Evolutionary conservation across 2,113 vertebrate species (phyloP), one percentile per base, ranked within the genome.

Genomic region (Propithecus coquereli): DNA sequence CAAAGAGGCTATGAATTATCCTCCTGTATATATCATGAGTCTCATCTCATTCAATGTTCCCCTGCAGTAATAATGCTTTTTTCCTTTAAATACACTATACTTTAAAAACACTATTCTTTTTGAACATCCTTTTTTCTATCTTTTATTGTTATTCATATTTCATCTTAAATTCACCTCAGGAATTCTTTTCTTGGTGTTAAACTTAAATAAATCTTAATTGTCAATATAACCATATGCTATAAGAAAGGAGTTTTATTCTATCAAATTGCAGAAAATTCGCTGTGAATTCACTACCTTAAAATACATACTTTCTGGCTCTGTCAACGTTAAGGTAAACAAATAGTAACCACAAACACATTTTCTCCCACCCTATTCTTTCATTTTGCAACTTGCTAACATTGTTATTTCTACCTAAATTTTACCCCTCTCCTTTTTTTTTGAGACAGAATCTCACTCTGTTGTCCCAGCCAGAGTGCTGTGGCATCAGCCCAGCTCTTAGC

Each of bases 11-110:
- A 59, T 71, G 70, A 6, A 34, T 45, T 68, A 80, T 74, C 12
- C 0, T 7, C 10, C 12, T 65, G 5, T n/a, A 18, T n/a, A 17
- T 18, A 63, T 32, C 22, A 32, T 0, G 6, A 57, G 32, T 9
- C 50, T 71, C 40, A 27, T 61, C 20, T 85, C 43, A 79, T 23
- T 23, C 7, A 57, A 37, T 37, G 54, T 74, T 68, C 2, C 18
- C 2, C 0, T 80, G 3, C 12, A 45, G 68, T 54, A 45, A 27
- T 9, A 81, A 80, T 65, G 30, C 17, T 63, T 45, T 12, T 43
- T 37, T 87, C 40, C 20, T 57, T 84, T 71, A 71, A 47, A 61
- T 73, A 57, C 54, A 22, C 54, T 57, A 20, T 57, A 57, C 18
- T 85, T 50, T 34, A 47, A 50, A 85, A 11, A 1, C n/a, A 20